phyloP scores from a whole-genome alignment of 2,888 invertebrate species.

The Augochlorella aurata region DNA sequence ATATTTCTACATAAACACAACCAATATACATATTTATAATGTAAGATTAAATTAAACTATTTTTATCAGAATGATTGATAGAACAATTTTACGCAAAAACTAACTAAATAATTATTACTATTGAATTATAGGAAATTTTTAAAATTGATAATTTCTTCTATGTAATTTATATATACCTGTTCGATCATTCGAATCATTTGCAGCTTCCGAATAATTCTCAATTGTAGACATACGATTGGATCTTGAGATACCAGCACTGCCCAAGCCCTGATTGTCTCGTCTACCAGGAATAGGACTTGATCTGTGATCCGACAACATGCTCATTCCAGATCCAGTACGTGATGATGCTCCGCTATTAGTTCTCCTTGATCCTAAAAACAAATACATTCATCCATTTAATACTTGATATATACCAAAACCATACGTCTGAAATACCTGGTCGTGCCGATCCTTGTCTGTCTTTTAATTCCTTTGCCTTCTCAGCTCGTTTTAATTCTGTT shows the following conservation, averaged over 20 bases:
- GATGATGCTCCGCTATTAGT: slow-evolving; percentile 85
- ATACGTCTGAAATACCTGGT: slow-evolving; percentile 80
- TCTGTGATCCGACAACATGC: slow-evolving; percentile 82
- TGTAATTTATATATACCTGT: slow-evolving; percentile 54
- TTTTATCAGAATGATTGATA: no score
- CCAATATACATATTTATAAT: background rate
- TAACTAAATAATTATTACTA: no score
- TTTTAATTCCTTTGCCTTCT: slow-evolving; percentile 83
- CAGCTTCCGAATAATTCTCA: slow-evolving; percentile 71
- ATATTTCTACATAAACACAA: background rate
- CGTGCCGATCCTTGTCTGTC: slow-evolving; percentile 85
- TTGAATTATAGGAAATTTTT: no score
- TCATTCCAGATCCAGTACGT: slow-evolving; percentile 84
- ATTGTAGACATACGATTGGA: slow-evolving; percentile 62
- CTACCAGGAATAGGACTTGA: slow-evolving; percentile 74
- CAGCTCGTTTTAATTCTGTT: slow-evolving; percentile 90
- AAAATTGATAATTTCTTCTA: background rate
- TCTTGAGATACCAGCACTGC: slow-evolving; percentile 64
- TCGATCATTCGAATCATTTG: slow-evolving; percentile 63
- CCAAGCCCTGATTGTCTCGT: slow-evolving; percentile 69
- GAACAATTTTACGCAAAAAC: no score
- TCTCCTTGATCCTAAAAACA: slow-evolving; percentile 82
- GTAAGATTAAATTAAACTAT: no score
- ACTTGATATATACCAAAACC: background rate
- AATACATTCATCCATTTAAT: slow-evolving; percentile 23